phyloP scores from a whole-genome alignment of 2,888 invertebrate species.

The Apeira syringaria region DNA sequence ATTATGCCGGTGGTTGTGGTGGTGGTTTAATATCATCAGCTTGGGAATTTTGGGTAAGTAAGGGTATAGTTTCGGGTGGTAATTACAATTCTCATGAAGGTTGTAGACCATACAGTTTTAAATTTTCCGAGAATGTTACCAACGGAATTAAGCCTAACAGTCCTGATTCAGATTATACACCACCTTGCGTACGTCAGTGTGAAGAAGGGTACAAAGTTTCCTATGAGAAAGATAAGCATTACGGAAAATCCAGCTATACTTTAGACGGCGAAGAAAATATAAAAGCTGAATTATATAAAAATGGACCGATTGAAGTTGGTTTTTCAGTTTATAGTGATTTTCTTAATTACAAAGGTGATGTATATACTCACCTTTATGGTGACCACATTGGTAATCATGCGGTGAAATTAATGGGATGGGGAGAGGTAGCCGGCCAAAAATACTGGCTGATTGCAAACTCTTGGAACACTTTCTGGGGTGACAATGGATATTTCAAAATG shows the following conservation, averaged over 20 bases:
- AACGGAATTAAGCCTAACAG: not conserved
- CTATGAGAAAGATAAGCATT: constrained; percentile 84
- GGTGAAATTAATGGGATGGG: constrained; percentile 88
- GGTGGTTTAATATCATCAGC: not conserved
- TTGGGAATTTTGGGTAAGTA: not conserved
- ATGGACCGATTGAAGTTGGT: constrained; percentile 85
- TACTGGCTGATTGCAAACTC: constrained; percentile 94
- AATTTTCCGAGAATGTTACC: not conserved
- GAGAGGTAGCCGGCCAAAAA: constrained; percentile 85
- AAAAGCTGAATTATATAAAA: constrained; percentile 86
- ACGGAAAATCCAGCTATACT: constrained; percentile 1
- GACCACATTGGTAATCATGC: constrained; percentile 4
- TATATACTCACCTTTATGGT: constrained; percentile 12
- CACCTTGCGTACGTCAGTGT: constrained; percentile 10
- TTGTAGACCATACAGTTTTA: constrained; percentile 12
- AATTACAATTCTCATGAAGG: constrained; percentile 12
- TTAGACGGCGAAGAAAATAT: constrained; percentile 41
- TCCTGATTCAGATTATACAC: not conserved
- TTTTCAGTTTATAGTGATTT: constrained; percentile 11
- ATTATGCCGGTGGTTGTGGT: not conserved
- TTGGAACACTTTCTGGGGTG: constrained; percentile 94
- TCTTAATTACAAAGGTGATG: constrained; percentile 16
- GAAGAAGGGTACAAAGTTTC: constrained; percentile 47
- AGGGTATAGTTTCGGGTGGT: constrained; percentile 18
- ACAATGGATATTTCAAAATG: constrained; percentile 90